Evolutionary conservation across 2,113 vertebrate genomes (phyloP).

Genomic region (Crotalus horridus): DNA sequence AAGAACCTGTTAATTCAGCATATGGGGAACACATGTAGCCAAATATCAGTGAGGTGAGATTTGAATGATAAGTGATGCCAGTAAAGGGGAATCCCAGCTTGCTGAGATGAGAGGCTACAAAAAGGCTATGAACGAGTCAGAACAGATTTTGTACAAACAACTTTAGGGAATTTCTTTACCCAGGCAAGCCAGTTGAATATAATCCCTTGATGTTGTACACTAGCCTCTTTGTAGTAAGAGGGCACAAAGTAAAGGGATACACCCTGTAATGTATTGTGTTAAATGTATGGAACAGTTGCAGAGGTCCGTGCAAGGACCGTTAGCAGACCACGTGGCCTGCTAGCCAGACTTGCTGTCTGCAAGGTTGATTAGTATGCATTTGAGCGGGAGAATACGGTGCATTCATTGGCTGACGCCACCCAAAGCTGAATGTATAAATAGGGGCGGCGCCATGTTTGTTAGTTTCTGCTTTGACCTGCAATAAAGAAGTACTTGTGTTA

Average conservation of each 20-base stretch:
- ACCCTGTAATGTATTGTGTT: too few relatives aligned
- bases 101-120: conserved; percentile 35
- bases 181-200: conserved; percentile 17
- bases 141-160: conserved; percentile 13
- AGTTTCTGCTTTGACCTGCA: too few relatives aligned
- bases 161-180: conserved; percentile 30
- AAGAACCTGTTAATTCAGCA: conserved; percentile 21
- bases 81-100: conserved; percentile 47
- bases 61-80: conserved; percentile 39
- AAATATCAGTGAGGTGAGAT: conserved; percentile 28
- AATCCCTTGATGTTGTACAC: background rate
- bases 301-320: too few relatives aligned
- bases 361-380: too few relatives aligned
- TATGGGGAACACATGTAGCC: conserved; percentile 24
- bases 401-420: too few relatives aligned
- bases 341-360: too few relatives aligned
- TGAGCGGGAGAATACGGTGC: too few relatives aligned
- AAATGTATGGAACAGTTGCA: background rate
- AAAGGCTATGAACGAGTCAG: conserved; percentile 43
- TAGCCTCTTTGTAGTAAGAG: background rate
- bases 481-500: too few relatives aligned
- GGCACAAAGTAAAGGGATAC: background rate
- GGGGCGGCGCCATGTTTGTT: too few relatives aligned
- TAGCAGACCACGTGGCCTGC: too few relatives aligned
- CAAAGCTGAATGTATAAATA: too few relatives aligned